These are phyloP conservation scores for Pseudoips prasinana DNA, from an alignment of 2,888 invertebrate genomes.

Conservation along the genomic window DNA sequence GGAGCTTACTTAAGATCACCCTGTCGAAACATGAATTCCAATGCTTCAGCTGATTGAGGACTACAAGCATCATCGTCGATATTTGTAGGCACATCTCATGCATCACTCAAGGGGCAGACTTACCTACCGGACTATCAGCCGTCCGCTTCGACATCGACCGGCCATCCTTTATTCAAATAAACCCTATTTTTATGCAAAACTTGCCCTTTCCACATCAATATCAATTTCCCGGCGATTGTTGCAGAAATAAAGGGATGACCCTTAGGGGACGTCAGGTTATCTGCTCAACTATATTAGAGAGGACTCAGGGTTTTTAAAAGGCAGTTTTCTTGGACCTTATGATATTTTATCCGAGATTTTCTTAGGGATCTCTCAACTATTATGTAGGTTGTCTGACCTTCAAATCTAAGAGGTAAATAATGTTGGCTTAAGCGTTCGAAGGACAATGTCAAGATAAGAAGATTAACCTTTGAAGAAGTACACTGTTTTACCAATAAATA, in stretches of 20 bases:
- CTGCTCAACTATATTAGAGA: constrained; percentile 74
- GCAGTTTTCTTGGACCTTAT: constrained; percentile 24
- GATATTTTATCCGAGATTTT: constrained; percentile 3
- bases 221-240: constrained; percentile 81
- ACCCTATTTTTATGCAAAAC: constrained; percentile 82
- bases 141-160: constrained; percentile 63
- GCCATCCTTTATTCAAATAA: constrained; percentile 82
- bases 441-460: neutral
- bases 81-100: constrained; percentile 55
- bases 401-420: neutral
- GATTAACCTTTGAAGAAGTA: too few relatives aligned
- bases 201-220: constrained; percentile 81
- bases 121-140: constrained; percentile 63
- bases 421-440: neutral
- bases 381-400: too few relatives aligned
- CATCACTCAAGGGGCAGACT: constrained; percentile 59
- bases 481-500: too few relatives aligned
- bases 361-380: neutral
- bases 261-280: constrained; percentile 74
- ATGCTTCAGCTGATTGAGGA: too few relatives aligned
- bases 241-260: constrained; percentile 82
- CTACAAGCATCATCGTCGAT: too few relatives aligned
- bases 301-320: constrained; percentile 51
- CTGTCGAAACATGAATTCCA: too few relatives aligned
- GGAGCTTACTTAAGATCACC: too few relatives aligned